Conservation (phyloP, 2,888 invertebrate genomes). For the Tromatobia lineatoria region DNA sequence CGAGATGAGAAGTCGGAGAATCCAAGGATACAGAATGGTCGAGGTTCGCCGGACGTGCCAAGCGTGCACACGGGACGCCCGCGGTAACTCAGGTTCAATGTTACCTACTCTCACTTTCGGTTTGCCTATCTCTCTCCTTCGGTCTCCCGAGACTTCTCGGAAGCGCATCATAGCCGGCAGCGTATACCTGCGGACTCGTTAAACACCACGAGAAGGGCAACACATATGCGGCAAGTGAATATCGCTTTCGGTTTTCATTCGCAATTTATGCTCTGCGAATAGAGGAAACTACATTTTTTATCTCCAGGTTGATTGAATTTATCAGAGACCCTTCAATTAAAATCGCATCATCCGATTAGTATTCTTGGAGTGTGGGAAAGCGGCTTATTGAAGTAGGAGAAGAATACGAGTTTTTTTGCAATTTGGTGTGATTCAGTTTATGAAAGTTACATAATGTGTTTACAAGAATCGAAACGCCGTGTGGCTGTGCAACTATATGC, state of each 20-base stretch:
- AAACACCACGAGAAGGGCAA: slow-evolving; percentile 28
- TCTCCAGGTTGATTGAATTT: slow-evolving; percentile 30
- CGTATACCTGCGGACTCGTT: slow-evolving; percentile 51
- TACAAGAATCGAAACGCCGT: slow-evolving; percentile 35
- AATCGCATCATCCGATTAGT: slow-evolving; percentile 33
- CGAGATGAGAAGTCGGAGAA: slow-evolving; percentile 28
- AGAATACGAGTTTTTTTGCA: not conserved
- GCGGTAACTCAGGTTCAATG: slow-evolving; percentile 76
- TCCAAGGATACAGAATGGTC: slow-evolving; percentile 59
- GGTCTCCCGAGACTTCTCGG: slow-evolving; percentile 38
- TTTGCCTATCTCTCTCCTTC: slow-evolving; percentile 68
- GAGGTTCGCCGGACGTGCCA: slow-evolving; percentile 40
- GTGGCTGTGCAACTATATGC: slow-evolving; percentile 8
- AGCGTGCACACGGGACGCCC: slow-evolving; percentile 37
- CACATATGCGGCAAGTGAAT: slow-evolving; percentile 2
- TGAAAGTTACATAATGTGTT: slow-evolving; percentile 71
- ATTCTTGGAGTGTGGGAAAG: not conserved
- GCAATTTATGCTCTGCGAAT: not conserved
- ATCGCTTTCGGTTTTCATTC: slow-evolving; percentile 24
- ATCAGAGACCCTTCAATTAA: slow-evolving; percentile 34
- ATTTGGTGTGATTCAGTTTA: slow-evolving; percentile 11
- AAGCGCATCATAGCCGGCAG: slow-evolving; percentile 52
- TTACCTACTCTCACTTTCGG: slow-evolving; percentile 79
- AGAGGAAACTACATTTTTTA: slow-evolving; percentile 9
- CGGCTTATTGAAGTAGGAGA: not conserved